These are phyloP conservation scores for Podarcis siculus DNA, from an alignment of 2,797 vertebrate genomes.

Conservation along the genomic window DNA sequence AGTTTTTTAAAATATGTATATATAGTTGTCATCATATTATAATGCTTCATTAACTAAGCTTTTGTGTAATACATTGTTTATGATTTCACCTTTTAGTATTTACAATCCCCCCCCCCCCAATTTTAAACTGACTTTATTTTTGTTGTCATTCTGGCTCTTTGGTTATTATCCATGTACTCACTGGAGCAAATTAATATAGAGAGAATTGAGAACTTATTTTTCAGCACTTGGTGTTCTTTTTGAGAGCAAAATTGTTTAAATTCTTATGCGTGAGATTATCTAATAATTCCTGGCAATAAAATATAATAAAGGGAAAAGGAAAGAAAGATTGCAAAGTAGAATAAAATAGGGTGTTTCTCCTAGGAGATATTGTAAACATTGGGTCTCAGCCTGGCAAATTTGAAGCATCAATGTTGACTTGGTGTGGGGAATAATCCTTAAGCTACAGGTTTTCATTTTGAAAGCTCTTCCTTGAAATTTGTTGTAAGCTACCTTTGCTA, in stretches of 20 bases:
- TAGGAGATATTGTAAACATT: not conserved
- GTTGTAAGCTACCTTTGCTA: conserved; percentile 40
- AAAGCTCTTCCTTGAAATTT: not conserved
- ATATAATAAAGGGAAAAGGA: not conserved
- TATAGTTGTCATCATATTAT: too few species aligned
- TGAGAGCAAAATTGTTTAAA: not conserved
- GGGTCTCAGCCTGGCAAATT: not conserved
- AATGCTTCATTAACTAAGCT: too few species aligned
- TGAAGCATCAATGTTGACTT: not conserved
- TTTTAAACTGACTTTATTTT: too few species aligned
- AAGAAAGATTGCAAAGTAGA: not conserved
- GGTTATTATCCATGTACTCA: too few species aligned
- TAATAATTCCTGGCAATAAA: not conserved
- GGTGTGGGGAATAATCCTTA: not conserved
- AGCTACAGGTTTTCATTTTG: not conserved
- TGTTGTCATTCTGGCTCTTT: too few species aligned
- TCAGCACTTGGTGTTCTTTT: not conserved
- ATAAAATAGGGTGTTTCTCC: not conserved
- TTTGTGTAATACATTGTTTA: too few species aligned
- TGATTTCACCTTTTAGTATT: too few species aligned
- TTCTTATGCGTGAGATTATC: not conserved
- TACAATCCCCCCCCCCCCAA: too few species aligned
- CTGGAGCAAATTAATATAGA: too few species aligned
- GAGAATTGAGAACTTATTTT: not conserved
- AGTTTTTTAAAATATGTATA: too few species aligned